Conservation (phyloP, 1,140 invertebrate genomes). For the Hyposmocoma kahamanoa region DNA sequence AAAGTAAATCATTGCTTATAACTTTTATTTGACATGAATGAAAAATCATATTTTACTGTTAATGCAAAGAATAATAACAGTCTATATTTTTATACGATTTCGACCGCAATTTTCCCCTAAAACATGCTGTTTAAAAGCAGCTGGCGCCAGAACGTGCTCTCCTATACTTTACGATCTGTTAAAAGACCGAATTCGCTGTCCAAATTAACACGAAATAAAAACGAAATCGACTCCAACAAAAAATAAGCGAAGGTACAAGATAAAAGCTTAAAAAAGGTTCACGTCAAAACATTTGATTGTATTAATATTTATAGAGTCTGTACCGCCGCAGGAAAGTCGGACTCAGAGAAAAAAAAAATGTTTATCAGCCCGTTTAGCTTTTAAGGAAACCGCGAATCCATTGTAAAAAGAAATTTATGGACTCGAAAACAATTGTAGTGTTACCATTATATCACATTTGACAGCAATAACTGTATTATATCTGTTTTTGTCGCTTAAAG, state of each 20-base stretch:
- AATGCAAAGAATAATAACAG: too few relatives aligned
- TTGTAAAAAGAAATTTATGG: constrained; percentile 69
- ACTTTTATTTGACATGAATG: too few relatives aligned
- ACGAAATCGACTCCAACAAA: constrained; percentile 59
- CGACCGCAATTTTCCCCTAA: constrained; percentile 6
- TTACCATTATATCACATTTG: constrained; percentile 67
- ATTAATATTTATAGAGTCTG: constrained; percentile 70
- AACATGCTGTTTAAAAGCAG: constrained; percentile 26
- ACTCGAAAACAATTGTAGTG: constrained; percentile 64
- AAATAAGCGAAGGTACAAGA: constrained; percentile 67
- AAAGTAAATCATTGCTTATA: too few relatives aligned
- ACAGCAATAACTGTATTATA: constrained; percentile 66
- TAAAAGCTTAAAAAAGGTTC: constrained; percentile 69
- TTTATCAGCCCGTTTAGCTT: constrained; percentile 68
- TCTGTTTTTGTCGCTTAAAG: constrained; percentile 44
- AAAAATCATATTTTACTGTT: too few relatives aligned
- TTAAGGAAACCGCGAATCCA: constrained; percentile 70
- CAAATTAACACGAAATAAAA: constrained; percentile 76
- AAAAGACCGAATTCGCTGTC: constrained; percentile 73
- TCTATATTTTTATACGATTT: constrained; percentile 13
- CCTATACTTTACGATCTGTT: constrained; percentile 73
- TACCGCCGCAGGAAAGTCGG: constrained; percentile 60
- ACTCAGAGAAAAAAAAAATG: constrained; percentile 57
- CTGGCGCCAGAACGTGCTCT: constrained; percentile 47
- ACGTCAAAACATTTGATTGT: constrained; percentile 74